Evolutionary conservation across 2,888 invertebrate genomes (phyloP).

Genomic region (Mactromeris polynyma): DNA sequence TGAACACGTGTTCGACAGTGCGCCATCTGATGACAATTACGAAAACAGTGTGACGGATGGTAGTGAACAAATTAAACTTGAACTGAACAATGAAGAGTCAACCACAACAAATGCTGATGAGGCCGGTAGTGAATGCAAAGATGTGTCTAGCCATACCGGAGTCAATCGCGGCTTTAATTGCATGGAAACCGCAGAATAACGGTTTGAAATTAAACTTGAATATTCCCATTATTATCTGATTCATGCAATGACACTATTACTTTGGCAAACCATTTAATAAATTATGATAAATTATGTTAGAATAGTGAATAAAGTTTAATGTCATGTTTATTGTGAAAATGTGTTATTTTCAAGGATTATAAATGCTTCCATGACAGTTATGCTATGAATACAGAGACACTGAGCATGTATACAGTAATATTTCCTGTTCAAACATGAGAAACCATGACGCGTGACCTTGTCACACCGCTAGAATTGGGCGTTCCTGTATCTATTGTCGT

Average conservation of each 20-base stretch:
- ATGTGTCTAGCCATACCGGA: neutral
- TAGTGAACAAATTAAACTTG: neutral
- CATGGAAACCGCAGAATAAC: neutral
- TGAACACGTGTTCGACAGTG: neutral
- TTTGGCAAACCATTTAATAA: neutral
- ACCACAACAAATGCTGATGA: neutral
- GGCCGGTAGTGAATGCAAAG: neutral
- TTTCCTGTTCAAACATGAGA: no score
- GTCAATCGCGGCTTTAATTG: neutral
- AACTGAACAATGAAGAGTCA: neutral
- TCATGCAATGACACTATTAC: neutral
- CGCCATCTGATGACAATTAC: neutral
- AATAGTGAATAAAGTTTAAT: slow-evolving; percentile 1
- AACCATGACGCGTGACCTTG: no score
- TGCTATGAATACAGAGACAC: no score
- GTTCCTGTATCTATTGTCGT: no score
- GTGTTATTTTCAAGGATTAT: no score
- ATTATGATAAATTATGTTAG: neutral
- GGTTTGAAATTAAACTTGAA: neutral
- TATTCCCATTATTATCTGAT: neutral
- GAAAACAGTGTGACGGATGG: neutral
- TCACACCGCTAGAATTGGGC: no score
- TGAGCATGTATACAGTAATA: no score
- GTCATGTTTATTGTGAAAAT: neutral
- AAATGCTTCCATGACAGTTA: no score